Conservation (phyloP, 1,140 invertebrate species). For the Sinonovacula constricta region DNA sequence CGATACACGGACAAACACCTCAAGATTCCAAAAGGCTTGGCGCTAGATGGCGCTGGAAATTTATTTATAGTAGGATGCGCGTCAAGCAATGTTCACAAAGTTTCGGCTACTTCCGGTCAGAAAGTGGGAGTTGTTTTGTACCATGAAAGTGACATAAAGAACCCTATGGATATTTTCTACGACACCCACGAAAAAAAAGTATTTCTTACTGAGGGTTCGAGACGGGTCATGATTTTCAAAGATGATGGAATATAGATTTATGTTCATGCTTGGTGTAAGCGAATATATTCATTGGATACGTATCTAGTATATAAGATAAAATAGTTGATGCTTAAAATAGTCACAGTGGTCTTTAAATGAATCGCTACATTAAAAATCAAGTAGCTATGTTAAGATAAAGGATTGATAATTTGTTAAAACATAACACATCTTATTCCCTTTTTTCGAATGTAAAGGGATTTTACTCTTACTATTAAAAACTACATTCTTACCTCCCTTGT, state of each 20-base stretch:
- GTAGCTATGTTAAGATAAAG: background rate
- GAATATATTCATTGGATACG: background rate
- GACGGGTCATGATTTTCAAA: slow-evolving; percentile 43
- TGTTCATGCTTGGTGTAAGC: background rate
- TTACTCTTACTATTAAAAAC: too few relatives aligned
- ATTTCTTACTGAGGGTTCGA: slow-evolving; percentile 35
- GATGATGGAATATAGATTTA: background rate
- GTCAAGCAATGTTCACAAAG: slow-evolving; percentile 41
- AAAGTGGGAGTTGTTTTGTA: slow-evolving; percentile 25
- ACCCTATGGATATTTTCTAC: slow-evolving; percentile 39
- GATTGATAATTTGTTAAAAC: background rate
- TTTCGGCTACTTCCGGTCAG: slow-evolving; percentile 20
- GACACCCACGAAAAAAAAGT: slow-evolving; percentile 31
- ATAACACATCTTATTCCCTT: background rate
- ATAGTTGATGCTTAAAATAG: background rate
- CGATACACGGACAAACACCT: slow-evolving; percentile 23
- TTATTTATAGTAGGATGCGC: slow-evolving; percentile 35
- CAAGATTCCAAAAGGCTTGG: slow-evolving; percentile 30
- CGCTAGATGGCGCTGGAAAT: slow-evolving; percentile 23
- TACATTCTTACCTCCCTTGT: too few relatives aligned
- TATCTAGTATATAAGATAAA: background rate
- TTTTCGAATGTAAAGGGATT: too few relatives aligned
- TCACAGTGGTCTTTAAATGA: too few relatives aligned
- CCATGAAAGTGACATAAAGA: slow-evolving; percentile 14
- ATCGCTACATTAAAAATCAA: background rate